phyloP scores from a whole-genome alignment of 2,888 invertebrate species.

The Pristionchus mayeri region DNA sequence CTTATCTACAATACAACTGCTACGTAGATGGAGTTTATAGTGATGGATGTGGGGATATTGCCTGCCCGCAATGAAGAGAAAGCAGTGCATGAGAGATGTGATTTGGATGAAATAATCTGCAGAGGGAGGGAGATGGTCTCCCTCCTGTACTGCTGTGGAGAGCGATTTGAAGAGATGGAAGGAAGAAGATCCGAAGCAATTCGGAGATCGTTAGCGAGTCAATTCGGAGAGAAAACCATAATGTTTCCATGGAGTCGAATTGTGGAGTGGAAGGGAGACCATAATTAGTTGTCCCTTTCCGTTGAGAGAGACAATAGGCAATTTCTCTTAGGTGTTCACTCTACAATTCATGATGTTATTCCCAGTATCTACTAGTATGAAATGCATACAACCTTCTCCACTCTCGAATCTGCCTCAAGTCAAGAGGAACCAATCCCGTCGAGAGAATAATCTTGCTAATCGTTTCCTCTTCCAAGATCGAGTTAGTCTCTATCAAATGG shows the following conservation, averaged over 20 bases:
- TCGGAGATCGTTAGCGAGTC: neutral
- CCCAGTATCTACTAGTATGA: constrained; percentile 10
- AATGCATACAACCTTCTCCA: constrained; percentile 2
- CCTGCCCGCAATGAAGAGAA: no score
- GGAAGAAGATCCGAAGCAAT: neutral
- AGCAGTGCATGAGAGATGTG: no score
- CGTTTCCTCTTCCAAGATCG: constrained; percentile 9
- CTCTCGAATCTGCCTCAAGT: neutral
- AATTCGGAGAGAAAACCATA: neutral
- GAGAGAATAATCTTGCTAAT: neutral
- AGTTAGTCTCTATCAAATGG: constrained; percentile 22
- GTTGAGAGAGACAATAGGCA: neutral
- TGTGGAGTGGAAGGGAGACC: constrained; percentile 14
- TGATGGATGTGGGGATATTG: no score
- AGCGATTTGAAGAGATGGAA: no score
- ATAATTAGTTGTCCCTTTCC: neutral
- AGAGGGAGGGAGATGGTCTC: no score
- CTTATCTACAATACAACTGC: no score
- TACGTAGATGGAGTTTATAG: no score
- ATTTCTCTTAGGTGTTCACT: constrained; percentile 35
- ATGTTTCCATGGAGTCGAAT: constrained; percentile 13
- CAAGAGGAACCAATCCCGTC: neutral
- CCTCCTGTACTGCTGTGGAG: no score
- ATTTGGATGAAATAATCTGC: no score
- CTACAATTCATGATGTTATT: constrained; percentile 17